Conservation (phyloP, 92 coral and sea anemone species). For the Epizoanthus rinbou region DNA sequence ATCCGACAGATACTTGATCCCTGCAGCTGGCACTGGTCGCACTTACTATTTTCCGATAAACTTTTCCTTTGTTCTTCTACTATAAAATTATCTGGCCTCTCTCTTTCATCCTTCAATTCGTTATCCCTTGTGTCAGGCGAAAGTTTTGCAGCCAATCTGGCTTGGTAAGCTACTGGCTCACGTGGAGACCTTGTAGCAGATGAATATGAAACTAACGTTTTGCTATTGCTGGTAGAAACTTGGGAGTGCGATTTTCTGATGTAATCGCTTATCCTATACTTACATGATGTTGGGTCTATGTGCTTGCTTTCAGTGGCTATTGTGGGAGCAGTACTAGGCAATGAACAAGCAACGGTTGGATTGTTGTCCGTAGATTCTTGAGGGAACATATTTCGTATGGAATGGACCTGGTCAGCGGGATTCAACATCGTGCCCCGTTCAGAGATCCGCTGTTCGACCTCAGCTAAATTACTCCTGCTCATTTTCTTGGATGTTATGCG, state of each 20-base stretch:
- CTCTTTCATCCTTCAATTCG: neutral
- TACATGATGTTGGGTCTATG: too few species aligned
- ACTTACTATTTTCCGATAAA: neutral
- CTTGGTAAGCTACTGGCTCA: too few species aligned
- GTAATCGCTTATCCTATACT: too few species aligned
- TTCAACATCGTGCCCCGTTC: conserved; percentile 62
- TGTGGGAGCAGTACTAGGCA: too few species aligned
- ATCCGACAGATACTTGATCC: conserved; percentile 1
- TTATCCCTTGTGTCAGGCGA: neutral
- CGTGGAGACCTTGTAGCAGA: neutral
- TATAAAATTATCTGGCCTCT: neutral
- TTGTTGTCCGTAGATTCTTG: conserved; percentile 17
- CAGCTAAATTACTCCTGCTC: neutral
- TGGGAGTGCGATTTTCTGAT: too few species aligned
- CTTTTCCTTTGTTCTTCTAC: neutral
- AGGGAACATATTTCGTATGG: conserved; percentile 48
- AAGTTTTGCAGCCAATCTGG: neutral
- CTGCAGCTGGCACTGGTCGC: conserved; percentile 11
- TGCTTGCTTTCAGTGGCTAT: too few species aligned
- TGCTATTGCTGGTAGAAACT: too few species aligned
- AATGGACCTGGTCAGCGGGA: conserved; percentile 47
- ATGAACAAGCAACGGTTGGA: too few species aligned
- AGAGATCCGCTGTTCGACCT: conserved; percentile 49
- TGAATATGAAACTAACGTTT: neutral
- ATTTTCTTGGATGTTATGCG: neutral